Conservation (phyloP, 2,797 vertebrate species). For the Pseudochaenichthys georgianus region DNA sequence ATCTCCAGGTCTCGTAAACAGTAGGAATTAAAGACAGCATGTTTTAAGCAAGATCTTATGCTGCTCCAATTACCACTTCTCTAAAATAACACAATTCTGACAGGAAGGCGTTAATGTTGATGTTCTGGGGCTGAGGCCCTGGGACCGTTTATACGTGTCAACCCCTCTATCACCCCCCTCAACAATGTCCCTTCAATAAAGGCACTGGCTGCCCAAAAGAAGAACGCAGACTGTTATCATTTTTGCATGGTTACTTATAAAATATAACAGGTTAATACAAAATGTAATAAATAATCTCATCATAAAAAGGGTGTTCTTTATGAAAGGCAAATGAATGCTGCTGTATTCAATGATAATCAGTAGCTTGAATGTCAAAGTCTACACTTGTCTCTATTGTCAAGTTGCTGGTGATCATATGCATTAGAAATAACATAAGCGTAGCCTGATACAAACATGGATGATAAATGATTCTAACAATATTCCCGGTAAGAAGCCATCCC, state of each 20-base stretch:
- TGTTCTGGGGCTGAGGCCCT: too few species aligned
- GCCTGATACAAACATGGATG: not conserved
- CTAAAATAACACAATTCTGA: not conserved
- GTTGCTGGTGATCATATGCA: not conserved
- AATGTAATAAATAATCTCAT: not conserved
- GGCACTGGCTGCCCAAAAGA: too few species aligned
- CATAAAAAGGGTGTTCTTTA: not conserved
- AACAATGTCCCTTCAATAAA: too few species aligned
- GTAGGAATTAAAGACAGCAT: too few species aligned
- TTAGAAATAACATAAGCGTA: not conserved
- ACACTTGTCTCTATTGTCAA: not conserved
- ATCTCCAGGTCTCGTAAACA: too few species aligned
- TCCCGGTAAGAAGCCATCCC: constrained; percentile 24
- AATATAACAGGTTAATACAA: not conserved
- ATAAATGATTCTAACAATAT: not conserved
- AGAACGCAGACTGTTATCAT: too few species aligned
- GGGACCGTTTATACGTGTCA: too few species aligned
- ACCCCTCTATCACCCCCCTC: too few species aligned
- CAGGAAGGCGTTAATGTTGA: not conserved
- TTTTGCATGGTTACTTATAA: not conserved
- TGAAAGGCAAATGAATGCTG: not conserved
- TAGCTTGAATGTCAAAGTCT: too few species aligned
- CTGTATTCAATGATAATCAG: not conserved
- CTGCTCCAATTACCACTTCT: too few species aligned
- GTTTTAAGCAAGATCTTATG: too few species aligned